Conservation (phyloP, 2,113 vertebrate species). For the Apteryx mantelli region DNA sequence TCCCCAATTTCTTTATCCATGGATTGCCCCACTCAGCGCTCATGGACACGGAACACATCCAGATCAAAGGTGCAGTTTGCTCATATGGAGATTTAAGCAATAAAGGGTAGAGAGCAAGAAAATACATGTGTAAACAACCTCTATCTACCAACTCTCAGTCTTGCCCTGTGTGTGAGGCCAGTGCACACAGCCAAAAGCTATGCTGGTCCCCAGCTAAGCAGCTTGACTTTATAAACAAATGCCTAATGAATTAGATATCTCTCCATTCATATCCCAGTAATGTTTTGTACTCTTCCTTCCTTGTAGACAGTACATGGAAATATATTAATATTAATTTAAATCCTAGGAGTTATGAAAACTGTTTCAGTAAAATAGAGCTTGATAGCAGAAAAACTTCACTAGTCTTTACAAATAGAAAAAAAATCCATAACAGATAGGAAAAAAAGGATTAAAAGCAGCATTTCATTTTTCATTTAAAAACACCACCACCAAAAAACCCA, state of each 20-base stretch:
- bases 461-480: not conserved
- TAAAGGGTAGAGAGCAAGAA: not conserved
- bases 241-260: not conserved
- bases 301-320: not conserved
- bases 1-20: not conserved
- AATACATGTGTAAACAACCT: not conserved
- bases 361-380: not conserved
- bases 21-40: not conserved
- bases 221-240: not conserved
- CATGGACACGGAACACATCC: not conserved
- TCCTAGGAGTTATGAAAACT: not conserved
- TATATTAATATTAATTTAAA: not conserved
- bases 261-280: not conserved
- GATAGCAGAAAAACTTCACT: not conserved
- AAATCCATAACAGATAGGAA: not conserved
- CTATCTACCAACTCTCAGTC: not conserved
- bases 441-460: not conserved
- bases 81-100: not conserved
- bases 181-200: not conserved
- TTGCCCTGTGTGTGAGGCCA: not conserved
- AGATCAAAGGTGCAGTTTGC: not conserved
- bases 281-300: not conserved
- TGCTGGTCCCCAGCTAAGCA: not conserved
- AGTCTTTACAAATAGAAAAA: not conserved
- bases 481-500: not conserved